Evolutionary conservation across 2,113 vertebrate genomes (phyloP), one percentile per base, ranked within the genome.

Genomic region (Microcebus tavaratra): DNA sequence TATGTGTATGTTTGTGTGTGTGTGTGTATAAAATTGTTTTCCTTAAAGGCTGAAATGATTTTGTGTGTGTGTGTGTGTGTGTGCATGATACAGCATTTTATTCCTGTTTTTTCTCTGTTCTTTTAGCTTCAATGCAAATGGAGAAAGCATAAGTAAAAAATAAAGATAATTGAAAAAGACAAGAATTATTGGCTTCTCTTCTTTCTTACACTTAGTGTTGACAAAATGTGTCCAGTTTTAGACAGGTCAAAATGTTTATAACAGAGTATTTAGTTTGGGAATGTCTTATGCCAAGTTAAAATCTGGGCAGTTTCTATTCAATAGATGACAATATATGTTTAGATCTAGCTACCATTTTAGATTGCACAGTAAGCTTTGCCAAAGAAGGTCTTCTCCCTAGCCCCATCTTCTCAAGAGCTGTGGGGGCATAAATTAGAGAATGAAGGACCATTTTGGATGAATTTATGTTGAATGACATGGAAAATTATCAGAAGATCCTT

Each of bases 151-250:
- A 73, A 82, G 27, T 21, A 63, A 79, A 90, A 90, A 53, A 50
- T 76, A 36, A 78, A 90, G 8, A 53, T 61, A 21, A 79, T 25
- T 57, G 42, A 87, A 63, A 34, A 45, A 80, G n/a, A 61, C 23
- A 73, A 8, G 13, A 73, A 34, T 57, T 65, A 86, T 21, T 94
- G 85, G 8, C 65, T 79, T 87, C 20, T 70, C 23, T 84, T 36
- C n/a, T 87, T 75, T 83, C 36, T 21, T 50, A 68, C 5, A 53
- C 39, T 48, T 59, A 48, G 18, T 79, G 48, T 87, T 65, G 45
- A 79, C 34, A 82, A 70, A 96, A 61, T 61, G 39, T 83, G 7
- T 92, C 39, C 6, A 78, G n/a, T 67, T 88, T 95, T 82, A 63
- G 50, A 72, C 13, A 92, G 79, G 55, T 78, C 31, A 80, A n/a